These are phyloP conservation scores for Elysia crispata DNA, from an alignment of 2,888 invertebrate species.

Conservation along the genomic window DNA sequence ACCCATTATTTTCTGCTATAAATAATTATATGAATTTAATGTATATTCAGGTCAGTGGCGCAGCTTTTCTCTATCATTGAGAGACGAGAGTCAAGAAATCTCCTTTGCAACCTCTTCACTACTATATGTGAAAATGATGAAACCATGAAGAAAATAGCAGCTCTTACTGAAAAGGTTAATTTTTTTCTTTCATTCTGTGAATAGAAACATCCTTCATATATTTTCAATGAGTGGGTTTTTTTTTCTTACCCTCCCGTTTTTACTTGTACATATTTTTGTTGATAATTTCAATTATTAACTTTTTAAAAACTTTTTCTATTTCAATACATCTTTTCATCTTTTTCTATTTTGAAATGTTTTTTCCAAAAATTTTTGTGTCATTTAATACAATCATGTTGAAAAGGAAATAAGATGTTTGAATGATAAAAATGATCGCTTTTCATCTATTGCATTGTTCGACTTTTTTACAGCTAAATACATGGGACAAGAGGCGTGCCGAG, in stretches of 20 bases:
- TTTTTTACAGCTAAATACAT: conserved; percentile 86
- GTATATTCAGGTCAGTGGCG: conserved; percentile 25
- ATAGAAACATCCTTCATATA: too few species aligned
- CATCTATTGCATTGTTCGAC: too few species aligned
- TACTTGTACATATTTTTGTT: too few species aligned
- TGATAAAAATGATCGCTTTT: too few species aligned
- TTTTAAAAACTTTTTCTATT: not conserved
- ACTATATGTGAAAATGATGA: conserved; percentile 78
- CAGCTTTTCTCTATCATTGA: conserved; percentile 81
- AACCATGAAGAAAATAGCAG: conserved; percentile 75
- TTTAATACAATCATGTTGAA: too few species aligned
- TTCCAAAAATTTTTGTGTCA: too few species aligned
- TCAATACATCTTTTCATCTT: not conserved
- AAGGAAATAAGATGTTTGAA: too few species aligned
- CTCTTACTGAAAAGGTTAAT: conserved; percentile 79
- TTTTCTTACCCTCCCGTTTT: too few species aligned
- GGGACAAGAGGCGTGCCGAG: conserved; percentile 91
- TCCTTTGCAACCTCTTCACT: conserved; percentile 78
- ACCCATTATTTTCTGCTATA: not conserved
- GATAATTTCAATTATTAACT: not conserved
- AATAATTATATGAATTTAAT: not conserved
- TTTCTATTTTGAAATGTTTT: not conserved
- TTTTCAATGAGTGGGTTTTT: too few species aligned
- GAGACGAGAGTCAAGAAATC: conserved; percentile 83
- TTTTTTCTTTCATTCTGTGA: too few species aligned